These are phyloP conservation scores for Heliothis peltigera DNA, from an alignment of 2,888 invertebrate species.

Conservation along the genomic window DNA sequence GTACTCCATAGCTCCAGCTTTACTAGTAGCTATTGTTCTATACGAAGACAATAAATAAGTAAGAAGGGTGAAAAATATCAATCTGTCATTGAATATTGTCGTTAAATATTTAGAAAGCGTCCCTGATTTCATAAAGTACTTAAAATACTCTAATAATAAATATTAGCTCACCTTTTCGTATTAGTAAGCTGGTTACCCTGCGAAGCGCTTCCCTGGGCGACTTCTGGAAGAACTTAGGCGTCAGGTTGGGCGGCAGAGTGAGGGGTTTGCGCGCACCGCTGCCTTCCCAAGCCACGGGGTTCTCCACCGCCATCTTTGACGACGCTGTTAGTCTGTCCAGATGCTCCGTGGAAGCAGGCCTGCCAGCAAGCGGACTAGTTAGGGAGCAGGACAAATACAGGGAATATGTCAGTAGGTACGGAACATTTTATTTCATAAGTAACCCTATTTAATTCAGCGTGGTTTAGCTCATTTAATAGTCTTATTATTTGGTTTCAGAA, in stretches of 20 bases:
- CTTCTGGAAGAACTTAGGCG: conserved; percentile 97
- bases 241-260: conserved; percentile 96
- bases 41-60: too few species aligned
- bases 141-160: neutral
- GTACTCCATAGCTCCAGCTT: too few species aligned
- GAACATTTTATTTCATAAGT: too few species aligned
- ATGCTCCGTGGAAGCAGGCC: conserved; percentile 96
- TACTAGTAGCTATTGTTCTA: too few species aligned
- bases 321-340: conserved; percentile 92
- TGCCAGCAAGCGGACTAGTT: conserved; percentile 70
- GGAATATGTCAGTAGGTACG: conserved; percentile 4
- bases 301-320: conserved; percentile 86
- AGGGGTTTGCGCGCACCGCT: conserved; percentile 93
- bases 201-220: conserved; percentile 96
- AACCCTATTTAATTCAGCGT: neutral
- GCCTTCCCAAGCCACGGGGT: conserved; percentile 86
- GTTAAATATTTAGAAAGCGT: neutral
- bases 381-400: conserved; percentile 23
- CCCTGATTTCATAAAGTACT: neutral
- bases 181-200: conserved; percentile 96
- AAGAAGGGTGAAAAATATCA: too few species aligned
- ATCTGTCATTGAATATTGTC: too few species aligned
- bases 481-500: neutral
- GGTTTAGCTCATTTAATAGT: neutral
- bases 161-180: conserved; percentile 92